Percentiles rank a stretch among this genome's conserved stretches.
Evolutionary conservation across 92 coral and sea anemone genomes (phyloP).

Genomic region (Parazoanthus swiftii): DNA sequence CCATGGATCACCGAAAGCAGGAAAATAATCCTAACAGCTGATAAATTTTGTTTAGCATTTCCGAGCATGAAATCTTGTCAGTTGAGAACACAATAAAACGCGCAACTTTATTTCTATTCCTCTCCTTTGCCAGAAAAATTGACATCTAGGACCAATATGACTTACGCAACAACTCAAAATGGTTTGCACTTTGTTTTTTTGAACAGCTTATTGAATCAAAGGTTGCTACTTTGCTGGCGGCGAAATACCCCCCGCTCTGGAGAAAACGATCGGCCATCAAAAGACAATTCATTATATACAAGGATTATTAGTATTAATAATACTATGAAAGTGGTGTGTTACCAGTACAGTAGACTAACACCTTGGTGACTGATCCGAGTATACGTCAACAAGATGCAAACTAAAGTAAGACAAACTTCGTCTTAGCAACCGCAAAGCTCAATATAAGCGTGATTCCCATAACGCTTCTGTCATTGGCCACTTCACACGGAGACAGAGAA

Average conservation of each 20-base stretch:
- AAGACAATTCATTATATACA: not conserved
- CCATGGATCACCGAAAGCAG: no score
- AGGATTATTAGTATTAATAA: not conserved
- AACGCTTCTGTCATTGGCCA: not conserved
- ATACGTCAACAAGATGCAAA: not conserved
- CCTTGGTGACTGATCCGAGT: not conserved
- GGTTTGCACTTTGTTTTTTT: no score
- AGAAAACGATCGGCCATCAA: not conserved
- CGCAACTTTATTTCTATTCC: no score
- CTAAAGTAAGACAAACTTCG: not conserved
- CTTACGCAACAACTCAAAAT: not conserved
- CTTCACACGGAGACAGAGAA: not conserved
- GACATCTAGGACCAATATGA: not conserved
- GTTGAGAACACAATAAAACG: not conserved
- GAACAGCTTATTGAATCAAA: not conserved
- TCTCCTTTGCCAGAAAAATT: not conserved
- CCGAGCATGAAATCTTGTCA: not conserved
- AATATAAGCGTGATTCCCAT: no score
- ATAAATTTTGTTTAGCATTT: no score
- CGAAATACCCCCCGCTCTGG: conserved; percentile 11
- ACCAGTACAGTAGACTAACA: not conserved
- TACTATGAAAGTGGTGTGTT: not conserved
- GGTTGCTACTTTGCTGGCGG: conserved; percentile 5
- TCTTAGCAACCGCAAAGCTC: not conserved
- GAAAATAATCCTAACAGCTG: not conserved